These are phyloP conservation scores for Sminthurinus aureus DNA, from an alignment of 2,888 invertebrate species.

Conservation along the genomic window DNA sequence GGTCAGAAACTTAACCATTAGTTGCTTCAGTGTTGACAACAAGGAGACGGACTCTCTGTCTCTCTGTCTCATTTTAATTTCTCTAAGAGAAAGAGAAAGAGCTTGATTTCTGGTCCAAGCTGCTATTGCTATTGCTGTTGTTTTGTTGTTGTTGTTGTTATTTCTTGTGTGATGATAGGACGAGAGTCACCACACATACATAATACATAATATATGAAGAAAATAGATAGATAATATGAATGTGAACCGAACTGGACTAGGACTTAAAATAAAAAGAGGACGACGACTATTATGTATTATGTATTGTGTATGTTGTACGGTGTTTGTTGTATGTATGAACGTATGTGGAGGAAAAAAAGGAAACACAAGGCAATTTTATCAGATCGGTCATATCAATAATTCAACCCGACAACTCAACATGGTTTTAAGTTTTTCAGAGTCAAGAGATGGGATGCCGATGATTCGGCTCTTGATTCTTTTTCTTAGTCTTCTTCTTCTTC, in stretches of 20 bases:
- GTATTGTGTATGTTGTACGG: background rate
- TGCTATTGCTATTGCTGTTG: too few relatives aligned
- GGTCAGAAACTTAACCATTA: slow-evolving; percentile 12
- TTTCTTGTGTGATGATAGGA: background rate
- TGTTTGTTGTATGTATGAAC: background rate
- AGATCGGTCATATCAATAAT: slow-evolving; percentile 46
- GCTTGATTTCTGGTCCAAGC: slow-evolving; percentile 14
- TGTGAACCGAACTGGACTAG: background rate
- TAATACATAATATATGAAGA: background rate
- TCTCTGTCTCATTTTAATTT: slow-evolving; percentile 2
- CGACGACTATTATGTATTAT: slow-evolving; percentile 9
- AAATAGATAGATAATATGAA: too few relatives aligned
- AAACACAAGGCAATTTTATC: slow-evolving; percentile 39
- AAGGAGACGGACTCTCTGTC: slow-evolving; percentile 24
- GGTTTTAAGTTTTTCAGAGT: slow-evolving; percentile 40
- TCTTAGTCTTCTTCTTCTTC: background rate
- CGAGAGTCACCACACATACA: background rate
- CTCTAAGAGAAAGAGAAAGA: background rate
- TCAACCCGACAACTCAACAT: slow-evolving; percentile 45
- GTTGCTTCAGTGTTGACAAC: slow-evolving; percentile 24
- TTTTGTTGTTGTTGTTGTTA: background rate
- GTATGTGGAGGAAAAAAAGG: slow-evolving; percentile 10
- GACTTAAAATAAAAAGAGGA: background rate
- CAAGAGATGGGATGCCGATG: slow-evolving; percentile 41
- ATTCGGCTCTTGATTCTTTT: slow-evolving; percentile 19